Conservation (phyloP, 2,113 vertebrate species). For the Abramis brama region DNA sequence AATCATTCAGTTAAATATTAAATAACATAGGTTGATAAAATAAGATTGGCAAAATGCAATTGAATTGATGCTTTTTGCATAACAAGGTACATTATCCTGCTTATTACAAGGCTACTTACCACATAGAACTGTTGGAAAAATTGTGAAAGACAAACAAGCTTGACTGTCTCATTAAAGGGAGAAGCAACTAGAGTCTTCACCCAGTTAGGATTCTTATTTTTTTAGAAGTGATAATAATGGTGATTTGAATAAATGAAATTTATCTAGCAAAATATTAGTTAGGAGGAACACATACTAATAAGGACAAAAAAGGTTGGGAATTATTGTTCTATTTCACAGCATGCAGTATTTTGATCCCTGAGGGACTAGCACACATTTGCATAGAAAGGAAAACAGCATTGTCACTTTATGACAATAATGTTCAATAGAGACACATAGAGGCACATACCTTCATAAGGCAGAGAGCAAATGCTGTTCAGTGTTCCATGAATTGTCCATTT, state of each 20-base stretch:
- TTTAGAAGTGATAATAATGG: neutral
- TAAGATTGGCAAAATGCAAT: neutral
- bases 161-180: neutral
- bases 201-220: neutral
- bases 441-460: conserved; percentile 86
- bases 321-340: neutral
- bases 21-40: neutral
- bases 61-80: neutral
- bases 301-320: neutral
- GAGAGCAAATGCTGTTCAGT: conserved; percentile 82
- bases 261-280: neutral
- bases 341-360: neutral
- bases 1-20: neutral
- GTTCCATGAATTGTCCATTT: conserved; percentile 84
- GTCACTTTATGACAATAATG: neutral
- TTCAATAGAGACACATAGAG: neutral
- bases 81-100: too few relatives aligned
- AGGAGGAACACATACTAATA: neutral
- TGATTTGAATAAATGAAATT: neutral
- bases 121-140: neutral
- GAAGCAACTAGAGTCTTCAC: neutral
- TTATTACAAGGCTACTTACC: neutral
- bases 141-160: neutral
- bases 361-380: neutral
- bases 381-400: neutral